Base-by-base conservation (phyloP, 2,797 vertebrate species). In the Cossypha caffra region DNA sequence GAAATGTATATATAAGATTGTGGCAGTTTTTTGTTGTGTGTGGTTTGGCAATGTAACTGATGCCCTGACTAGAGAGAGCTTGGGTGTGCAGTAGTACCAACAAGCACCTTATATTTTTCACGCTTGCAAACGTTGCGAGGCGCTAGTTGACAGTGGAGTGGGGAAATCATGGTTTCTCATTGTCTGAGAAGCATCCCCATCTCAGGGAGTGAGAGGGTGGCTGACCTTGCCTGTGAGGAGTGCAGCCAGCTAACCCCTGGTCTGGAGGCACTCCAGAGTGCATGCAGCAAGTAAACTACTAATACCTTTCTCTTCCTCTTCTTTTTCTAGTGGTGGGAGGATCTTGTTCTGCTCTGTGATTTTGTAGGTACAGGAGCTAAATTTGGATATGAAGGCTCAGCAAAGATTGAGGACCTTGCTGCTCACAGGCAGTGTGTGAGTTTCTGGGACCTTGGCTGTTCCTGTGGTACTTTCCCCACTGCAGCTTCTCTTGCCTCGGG, bases 381-480 rank as follows among this genome's bases (percentile, higher is more conserved):
- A 47, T 74, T 77, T 26, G 40, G 8, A 1, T 29, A 5, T 19
- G 43, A 55, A 58, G n/a, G 7, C 25, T 43, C 4, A 5, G 43
- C 37, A 73, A 33, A 31, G 17, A 35, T 57, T 72, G 47, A 85
- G 40, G 11, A 42, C 11, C 5, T 33, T 4, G 2, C 21, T 63
- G 24, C n/a, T 75, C 13, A 18, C 14, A 24, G 20, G 25, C 43
- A 38, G 37, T 2, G 0, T 42, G 10, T 77, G 63, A 13, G 16
- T 50, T 86, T 40, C 48, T 79, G 33, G 48, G 57, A 47, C 35
- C 20, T 63, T 77, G 42, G 5, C 54, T 93, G n/a, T 62, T 37
- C 1, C 2, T 19, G 8, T 1, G 1, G 14, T 84, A 6, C 21
- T 61, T 77, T 51, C 3, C 3, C 9, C 67, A 0, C 40, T 62